phyloP scores from a whole-genome alignment of 2,888 invertebrate species.

The Nomada flava region DNA sequence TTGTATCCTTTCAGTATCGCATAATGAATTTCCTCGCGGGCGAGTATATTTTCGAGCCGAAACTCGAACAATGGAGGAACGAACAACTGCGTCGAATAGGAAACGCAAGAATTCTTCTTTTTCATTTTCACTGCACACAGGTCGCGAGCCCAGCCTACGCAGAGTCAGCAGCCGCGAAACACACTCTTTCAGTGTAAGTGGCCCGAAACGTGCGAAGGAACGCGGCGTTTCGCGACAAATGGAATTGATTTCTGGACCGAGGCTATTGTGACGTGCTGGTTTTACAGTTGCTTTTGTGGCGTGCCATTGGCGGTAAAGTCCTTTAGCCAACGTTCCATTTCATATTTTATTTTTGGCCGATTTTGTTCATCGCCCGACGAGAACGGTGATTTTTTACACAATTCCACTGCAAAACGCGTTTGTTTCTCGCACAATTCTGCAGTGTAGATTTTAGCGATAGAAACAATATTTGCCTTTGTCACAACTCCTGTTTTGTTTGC shows the following conservation, averaged over 20 bases:
- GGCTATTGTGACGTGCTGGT: too few species aligned
- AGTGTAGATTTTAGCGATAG: background rate
- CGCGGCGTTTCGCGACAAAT: background rate
- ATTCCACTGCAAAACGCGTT: background rate
- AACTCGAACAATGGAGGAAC: conserved; percentile 12
- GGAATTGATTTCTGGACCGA: background rate
- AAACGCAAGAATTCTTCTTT: conserved; percentile 1
- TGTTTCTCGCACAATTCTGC: background rate
- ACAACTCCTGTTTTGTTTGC: background rate
- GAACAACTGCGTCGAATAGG: conserved; percentile 4
- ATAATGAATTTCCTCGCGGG: conserved; percentile 17
- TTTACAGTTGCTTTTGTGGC: background rate
- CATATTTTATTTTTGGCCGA: background rate
- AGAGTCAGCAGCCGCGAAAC: conserved; percentile 4
- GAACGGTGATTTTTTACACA: background rate
- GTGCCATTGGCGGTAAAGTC: background rate
- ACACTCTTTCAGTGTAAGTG: conserved; percentile 13
- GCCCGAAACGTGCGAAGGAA: conserved; percentile 16
- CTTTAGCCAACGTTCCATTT: background rate
- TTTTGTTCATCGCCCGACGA: background rate
- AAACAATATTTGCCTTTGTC: background rate
- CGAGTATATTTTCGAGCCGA: conserved; percentile 2
- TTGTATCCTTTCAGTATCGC: too few species aligned
- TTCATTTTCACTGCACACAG: background rate
- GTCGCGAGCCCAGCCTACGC: background rate